These are phyloP conservation scores for Felis catus DNA, from an alignment of 2,113 vertebrate genomes.

Conservation along the genomic window F.catus_Fca126_mat1.0 CM031421.1:12823501-12824000, in stretches of 20 bases:
- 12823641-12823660: constrained; percentile 76
- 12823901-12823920: background rate
- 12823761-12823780: constrained; percentile 76
- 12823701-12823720: constrained; percentile 79
- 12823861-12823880: constrained; percentile 70
- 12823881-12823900: constrained; percentile 77
- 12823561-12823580: background rate
- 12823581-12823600: background rate
- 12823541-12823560: background rate
- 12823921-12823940: background rate
- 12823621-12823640: constrained; percentile 35
- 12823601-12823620: constrained; percentile 2
- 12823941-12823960: background rate
- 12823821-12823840: constrained; percentile 75
- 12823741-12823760: constrained; percentile 76
- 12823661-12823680: constrained; percentile 75
- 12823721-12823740: constrained; percentile 69
- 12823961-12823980: background rate
- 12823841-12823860: constrained; percentile 79
- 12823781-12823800: constrained; percentile 44
- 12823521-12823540: background rate
- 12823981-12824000: constrained; percentile 60
- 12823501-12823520: background rate
- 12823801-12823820: constrained; percentile 73
- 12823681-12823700: constrained; percentile 67